Percentiles rank a stretch among this genome's conserved stretches.
Conservation (phyloP, 2,797 vertebrate species). For the Novumbra hubbsi region DNA sequence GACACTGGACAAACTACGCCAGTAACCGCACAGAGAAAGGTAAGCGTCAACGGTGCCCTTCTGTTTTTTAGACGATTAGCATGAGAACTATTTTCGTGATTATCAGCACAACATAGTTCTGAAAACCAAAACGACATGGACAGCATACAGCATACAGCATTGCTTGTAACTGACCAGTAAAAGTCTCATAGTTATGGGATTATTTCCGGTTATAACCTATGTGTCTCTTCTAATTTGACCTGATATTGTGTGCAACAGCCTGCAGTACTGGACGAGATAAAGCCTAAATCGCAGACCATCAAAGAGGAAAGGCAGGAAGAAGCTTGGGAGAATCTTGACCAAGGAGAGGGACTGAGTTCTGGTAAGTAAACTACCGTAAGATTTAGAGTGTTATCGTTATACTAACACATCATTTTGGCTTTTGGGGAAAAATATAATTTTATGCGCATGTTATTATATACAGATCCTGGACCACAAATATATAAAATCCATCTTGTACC, state of each 20-base stretch:
- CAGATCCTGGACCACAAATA: background rate
- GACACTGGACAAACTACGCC: background rate
- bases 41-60: background rate
- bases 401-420: background rate
- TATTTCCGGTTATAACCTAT: background rate
- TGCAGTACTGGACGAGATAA: background rate
- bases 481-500: background rate
- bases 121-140: background rate
- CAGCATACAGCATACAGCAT: background rate
- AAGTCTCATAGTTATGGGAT: background rate
- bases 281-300: slow-evolving; percentile 29
- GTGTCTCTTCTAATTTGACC: background rate
- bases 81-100: background rate
- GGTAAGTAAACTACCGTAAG: slow-evolving; percentile 16
- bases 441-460: background rate
- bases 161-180: too few relatives aligned
- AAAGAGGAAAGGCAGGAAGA: slow-evolving; percentile 58
- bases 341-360: slow-evolving; percentile 27
- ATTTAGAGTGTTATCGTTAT: background rate
- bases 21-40: background rate
- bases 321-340: slow-evolving; percentile 36
- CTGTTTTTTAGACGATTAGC: background rate
- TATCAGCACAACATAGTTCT: background rate
- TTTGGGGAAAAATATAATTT: slow-evolving; percentile 2
- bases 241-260: background rate